phyloP scores from a whole-genome alignment of 2,888 invertebrate species.

The Deilephila porcellus region DNA sequence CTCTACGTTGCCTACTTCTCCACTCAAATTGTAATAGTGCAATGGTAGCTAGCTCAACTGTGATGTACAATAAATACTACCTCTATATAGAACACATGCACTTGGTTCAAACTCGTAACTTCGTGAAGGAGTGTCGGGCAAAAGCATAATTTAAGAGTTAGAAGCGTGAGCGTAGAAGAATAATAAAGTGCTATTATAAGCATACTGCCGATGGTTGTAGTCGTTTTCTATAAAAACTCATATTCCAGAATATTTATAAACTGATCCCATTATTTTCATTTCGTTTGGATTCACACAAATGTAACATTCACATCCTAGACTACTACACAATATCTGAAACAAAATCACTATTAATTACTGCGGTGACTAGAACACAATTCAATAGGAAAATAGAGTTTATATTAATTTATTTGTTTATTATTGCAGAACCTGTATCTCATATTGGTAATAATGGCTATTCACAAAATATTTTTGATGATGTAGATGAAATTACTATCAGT shows the following conservation, averaged over 20 bases:
- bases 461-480: too few species aligned
- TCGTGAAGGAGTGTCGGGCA: slow-evolving; percentile 1
- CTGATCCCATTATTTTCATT: slow-evolving; percentile 59
- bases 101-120: slow-evolving; percentile 22
- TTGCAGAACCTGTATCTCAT: background rate
- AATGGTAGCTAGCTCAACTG: slow-evolving; percentile 30
- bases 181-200: background rate
- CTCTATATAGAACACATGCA: slow-evolving; percentile 41
- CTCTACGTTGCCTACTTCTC: slow-evolving; percentile 33
- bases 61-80: slow-evolving; percentile 35
- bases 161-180: slow-evolving; percentile 24
- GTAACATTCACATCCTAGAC: background rate
- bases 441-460: background rate
- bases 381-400: background rate
- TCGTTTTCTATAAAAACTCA: slow-evolving; percentile 25
- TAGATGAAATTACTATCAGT: too few species aligned
- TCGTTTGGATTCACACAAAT: background rate
- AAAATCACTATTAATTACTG: background rate
- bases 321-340: background rate
- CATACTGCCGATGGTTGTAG: slow-evolving; percentile 26
- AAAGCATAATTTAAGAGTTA: slow-evolving; percentile 31
- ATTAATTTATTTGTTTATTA: background rate
- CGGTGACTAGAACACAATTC: background rate
- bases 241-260: slow-evolving; percentile 54
- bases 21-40: slow-evolving; percentile 33